These are phyloP conservation scores for Muscicapa adusta DNA, from an alignment of 2,113 vertebrate genomes.

Conservation along the genomic window DNA sequence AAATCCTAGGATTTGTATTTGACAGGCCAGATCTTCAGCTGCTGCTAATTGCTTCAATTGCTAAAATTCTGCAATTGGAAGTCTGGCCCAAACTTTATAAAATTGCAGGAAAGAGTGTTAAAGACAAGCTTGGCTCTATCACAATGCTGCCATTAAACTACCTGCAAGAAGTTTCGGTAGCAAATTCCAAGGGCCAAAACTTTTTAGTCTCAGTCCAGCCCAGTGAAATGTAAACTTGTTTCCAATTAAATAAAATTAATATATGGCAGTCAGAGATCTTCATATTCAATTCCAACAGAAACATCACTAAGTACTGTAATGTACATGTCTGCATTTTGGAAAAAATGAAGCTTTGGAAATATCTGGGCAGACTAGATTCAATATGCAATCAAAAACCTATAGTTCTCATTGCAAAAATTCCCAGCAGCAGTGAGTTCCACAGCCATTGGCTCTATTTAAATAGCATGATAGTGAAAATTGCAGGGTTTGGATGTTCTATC, in stretches of 20 bases:
- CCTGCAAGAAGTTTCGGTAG: background rate
- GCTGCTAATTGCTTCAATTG: background rate
- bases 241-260: slow-evolving; percentile 28
- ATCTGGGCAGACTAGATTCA: background rate
- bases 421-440: background rate
- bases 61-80: background rate
- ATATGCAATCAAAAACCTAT: background rate
- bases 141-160: background rate
- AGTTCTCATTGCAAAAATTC: background rate
- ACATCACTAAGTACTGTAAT: background rate
- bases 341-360: background rate
- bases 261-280: background rate
- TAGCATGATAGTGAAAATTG: background rate
- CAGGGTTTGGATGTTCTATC: background rate
- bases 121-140: slow-evolving; percentile 15
- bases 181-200: background rate
- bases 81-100: background rate
- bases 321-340: background rate
- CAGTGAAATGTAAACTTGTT: background rate
- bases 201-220: background rate
- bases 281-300: slow-evolving; percentile 40
- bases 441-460: background rate
- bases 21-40: background rate
- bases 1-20: background rate
- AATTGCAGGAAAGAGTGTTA: background rate